Conservation (phyloP, 2,888 invertebrate species). For the Serrognathus titanus region DNA sequence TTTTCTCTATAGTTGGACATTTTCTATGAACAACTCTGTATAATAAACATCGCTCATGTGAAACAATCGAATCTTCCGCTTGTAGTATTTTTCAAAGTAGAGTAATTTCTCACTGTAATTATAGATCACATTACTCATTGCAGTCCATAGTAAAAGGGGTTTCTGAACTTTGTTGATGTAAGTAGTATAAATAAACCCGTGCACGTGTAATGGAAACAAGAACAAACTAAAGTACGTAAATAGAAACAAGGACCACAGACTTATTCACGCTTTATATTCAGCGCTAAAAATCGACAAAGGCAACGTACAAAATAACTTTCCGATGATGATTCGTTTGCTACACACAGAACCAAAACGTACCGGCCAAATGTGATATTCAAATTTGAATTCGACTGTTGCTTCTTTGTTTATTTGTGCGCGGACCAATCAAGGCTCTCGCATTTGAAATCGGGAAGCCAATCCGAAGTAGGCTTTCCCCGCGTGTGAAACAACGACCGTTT, state of each 20-base stretch:
- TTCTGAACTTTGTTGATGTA: neutral
- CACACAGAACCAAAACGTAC: constrained; percentile 3
- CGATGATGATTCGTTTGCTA: neutral
- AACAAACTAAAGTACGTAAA: neutral
- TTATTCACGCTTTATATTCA: neutral
- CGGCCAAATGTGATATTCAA: neutral
- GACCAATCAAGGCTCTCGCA: neutral
- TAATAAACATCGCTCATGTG: no score
- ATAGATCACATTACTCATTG: no score
- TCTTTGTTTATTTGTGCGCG: neutral
- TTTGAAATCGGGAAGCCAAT: constrained; percentile 19
- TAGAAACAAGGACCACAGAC: neutral
- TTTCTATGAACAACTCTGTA: no score
- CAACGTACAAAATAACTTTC: neutral
- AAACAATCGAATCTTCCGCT: no score
- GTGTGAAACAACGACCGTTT: constrained; percentile 13
- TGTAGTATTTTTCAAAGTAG: no score
- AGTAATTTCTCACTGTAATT: no score
- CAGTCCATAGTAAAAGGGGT: no score
- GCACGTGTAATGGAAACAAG: neutral
- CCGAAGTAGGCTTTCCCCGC: constrained; percentile 17
- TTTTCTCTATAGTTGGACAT: no score
- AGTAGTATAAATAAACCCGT: neutral
- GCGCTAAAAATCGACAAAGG: constrained; percentile 1
- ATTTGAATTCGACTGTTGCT: constrained; percentile 10